These are phyloP conservation scores for Sebastiscus tertius DNA, from an alignment of 2,797 vertebrate genomes.

Conservation along the genomic window DNA sequence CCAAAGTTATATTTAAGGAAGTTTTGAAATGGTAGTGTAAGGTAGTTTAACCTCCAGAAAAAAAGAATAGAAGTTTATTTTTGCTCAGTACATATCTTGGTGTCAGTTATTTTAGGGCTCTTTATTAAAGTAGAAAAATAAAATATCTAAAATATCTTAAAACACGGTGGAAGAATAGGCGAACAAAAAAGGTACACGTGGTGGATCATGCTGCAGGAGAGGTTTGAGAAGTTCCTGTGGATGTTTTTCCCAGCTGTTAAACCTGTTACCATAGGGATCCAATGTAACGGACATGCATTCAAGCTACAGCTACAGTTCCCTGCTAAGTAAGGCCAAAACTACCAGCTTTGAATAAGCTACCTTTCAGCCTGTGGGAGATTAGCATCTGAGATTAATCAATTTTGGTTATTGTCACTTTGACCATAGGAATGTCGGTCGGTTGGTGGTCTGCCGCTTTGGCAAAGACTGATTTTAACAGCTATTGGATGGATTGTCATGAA, in stretches of 20 bases:
- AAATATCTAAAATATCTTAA: background rate
- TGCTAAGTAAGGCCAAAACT: background rate
- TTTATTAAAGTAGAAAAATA: background rate
- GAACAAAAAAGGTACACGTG: background rate
- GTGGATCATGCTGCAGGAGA: background rate
- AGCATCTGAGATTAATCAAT: background rate
- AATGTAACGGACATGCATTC: background rate
- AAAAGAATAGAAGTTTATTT: background rate
- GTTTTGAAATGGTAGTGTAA: background rate
- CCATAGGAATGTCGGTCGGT: background rate
- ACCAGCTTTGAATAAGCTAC: background rate
- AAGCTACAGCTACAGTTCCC: background rate
- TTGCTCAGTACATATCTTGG: background rate
- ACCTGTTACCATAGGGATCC: background rate
- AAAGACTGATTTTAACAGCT: background rate
- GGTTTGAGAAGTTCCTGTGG: background rate
- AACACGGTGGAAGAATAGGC: background rate
- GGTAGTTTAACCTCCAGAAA: background rate
- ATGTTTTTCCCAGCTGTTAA: background rate
- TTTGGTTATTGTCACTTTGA: background rate
- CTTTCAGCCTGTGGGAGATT: background rate
- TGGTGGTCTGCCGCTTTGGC: background rate
- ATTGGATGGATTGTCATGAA: background rate
- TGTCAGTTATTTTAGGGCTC: background rate
- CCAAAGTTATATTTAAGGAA: background rate